phyloP scores from a whole-genome alignment of 2,797 vertebrate genomes.

The Hypotaenidia philippensis region DNA sequence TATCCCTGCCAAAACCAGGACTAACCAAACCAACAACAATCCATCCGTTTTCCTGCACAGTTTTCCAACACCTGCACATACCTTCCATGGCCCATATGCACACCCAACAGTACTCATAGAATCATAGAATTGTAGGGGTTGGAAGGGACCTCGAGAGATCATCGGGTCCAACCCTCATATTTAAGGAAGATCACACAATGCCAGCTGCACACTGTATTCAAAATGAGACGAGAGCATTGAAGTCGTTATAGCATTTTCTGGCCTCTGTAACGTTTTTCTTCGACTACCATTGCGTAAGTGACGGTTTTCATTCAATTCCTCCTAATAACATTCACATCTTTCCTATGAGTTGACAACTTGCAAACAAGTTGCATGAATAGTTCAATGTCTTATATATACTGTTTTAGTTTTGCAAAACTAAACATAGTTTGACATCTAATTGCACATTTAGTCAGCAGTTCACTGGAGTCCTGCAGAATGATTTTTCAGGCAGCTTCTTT shows the following conservation, averaged over 20 bases:
- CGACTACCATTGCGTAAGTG: neutral
- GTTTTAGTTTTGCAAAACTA: neutral
- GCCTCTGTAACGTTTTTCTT: neutral
- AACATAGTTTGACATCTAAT: neutral
- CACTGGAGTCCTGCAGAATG: neutral
- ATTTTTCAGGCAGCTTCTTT: neutral
- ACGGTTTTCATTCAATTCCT: neutral
- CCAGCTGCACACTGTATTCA: neutral
- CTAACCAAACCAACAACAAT: neutral
- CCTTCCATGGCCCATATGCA: neutral
- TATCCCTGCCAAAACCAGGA: no score
- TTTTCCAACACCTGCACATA: neutral
- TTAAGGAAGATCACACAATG: neutral
- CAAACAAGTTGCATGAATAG: neutral
- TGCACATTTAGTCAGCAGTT: neutral
- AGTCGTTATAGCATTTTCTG: neutral
- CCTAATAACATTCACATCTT: neutral
- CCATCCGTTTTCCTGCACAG: rapidly evolving
- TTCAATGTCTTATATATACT: neutral
- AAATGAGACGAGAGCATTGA: neutral
- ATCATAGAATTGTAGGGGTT: no score
- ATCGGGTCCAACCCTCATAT: neutral
- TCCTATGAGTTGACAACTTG: neutral
- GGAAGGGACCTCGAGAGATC: no score
- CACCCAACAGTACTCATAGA: neutral